These are phyloP conservation scores for Geotrupes spiniger DNA, from an alignment of 2,888 invertebrate species.

Conservation along the genomic window DNA sequence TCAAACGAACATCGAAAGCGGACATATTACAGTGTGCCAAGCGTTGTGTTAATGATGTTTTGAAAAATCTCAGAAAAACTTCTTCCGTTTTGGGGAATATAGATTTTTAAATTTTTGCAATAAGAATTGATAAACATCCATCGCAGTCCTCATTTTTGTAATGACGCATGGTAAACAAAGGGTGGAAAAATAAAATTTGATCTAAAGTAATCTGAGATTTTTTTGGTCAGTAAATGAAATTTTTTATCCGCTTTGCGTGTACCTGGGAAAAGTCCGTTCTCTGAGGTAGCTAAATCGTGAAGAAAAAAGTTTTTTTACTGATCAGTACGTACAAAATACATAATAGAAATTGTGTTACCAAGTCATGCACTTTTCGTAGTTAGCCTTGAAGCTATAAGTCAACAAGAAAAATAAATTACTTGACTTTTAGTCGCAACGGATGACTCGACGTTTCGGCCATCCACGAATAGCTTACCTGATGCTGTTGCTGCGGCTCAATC, in stretches of 20 bases:
- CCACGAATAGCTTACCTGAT: conserved; percentile 75
- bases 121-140: no score
- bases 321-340: neutral
- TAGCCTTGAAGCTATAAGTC: no score
- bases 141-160: no score
- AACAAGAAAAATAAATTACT: neutral
- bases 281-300: conserved; percentile 72
- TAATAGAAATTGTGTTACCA: neutral
- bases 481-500: conserved; percentile 87
- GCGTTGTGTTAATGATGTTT: conserved; percentile 18
- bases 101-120: no score
- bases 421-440: no score
- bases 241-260: conserved; percentile 46
- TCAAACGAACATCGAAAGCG: conserved; percentile 17
- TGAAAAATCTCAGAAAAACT: conserved; percentile 12
- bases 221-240: conserved; percentile 6
- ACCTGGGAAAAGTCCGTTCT: conserved; percentile 93
- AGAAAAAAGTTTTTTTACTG: conserved; percentile 37
- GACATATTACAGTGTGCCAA: conserved; percentile 26
- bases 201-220: conserved; percentile 7
- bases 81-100: no score
- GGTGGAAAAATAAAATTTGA: no score
- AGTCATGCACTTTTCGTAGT: no score
- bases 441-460: no score
- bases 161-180: no score